These are phyloP conservation scores for Corapipo altera DNA, from an alignment of 2,113 vertebrate species.

Conservation along the genomic window DNA sequence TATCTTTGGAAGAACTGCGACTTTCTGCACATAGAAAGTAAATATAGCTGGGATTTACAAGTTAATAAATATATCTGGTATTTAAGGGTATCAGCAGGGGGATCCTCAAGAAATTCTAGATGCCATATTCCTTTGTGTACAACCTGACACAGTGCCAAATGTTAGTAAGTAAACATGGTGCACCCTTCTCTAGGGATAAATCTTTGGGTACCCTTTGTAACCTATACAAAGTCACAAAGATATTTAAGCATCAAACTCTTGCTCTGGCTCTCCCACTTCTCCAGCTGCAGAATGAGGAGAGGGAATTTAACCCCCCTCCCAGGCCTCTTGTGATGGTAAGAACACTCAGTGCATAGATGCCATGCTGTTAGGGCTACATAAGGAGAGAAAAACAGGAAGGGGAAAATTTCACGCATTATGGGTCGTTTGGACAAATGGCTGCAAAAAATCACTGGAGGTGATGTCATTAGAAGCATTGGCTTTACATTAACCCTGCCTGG, in stretches of 20 bases:
- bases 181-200: not conserved
- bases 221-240: not conserved
- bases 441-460: not conserved
- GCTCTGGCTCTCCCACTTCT: not conserved
- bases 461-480: not conserved
- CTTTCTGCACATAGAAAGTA: not conserved
- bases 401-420: not conserved
- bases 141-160: not conserved
- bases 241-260: not conserved
- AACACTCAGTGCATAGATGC: not conserved
- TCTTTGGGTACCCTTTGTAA: not conserved
- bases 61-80: not conserved
- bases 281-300: not conserved
- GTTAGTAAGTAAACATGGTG: not conserved
- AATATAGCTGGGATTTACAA: not conserved
- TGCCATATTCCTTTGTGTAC: not conserved
- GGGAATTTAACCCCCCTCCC: not conserved
- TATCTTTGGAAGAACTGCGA: not conserved
- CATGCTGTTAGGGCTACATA: not conserved
- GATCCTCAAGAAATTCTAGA: not conserved
- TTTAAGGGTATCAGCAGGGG: not conserved
- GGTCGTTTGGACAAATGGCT: not conserved
- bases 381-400: not conserved
- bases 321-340: not conserved
- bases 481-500: not conserved